A percentile compares a stretch with the other conserved stretches of the same genome.
Conservation (phyloP, 2,888 invertebrate species). For the Empis livida region DNA sequence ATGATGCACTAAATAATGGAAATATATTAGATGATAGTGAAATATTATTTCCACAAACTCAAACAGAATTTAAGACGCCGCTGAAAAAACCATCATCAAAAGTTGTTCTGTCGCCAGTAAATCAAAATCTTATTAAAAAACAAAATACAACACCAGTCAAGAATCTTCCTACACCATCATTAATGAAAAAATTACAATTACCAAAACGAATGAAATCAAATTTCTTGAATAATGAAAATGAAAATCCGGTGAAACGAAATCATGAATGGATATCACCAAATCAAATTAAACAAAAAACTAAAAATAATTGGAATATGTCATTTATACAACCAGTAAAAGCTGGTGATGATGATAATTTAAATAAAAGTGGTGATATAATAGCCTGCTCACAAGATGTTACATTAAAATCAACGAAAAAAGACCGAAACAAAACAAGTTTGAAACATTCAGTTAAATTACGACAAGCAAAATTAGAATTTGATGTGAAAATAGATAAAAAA, state of each 20-base stretch:
- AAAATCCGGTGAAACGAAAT: neutral
- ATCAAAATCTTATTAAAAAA: constrained; percentile 4
- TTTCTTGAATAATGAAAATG: neutral
- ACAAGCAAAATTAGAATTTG: constrained; percentile 3
- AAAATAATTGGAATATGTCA: neutral
- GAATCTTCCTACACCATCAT: constrained; percentile 11
- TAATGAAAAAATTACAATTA: constrained; percentile 5
- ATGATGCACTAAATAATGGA: constrained; percentile 24
- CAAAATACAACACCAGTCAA: neutral
- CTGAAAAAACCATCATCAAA: constrained; percentile 9
- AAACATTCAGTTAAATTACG: neutral
- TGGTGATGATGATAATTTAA: neutral
- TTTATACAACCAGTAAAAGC: neutral
- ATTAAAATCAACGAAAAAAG: neutral
- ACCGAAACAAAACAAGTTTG: neutral
- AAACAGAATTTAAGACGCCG: constrained; percentile 2
- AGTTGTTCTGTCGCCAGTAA: constrained; percentile 5
- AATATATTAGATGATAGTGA: constrained; percentile 12
- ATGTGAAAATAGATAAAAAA: neutral
- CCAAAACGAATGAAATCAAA: neutral
- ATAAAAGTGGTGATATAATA: neutral
- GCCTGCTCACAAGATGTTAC: neutral
- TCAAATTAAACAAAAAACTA: neutral
- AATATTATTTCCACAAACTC: constrained; percentile 11
- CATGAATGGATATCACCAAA: neutral